Percentiles rank a stretch among this genome's conserved stretches.
Evolutionary conservation across 1,140 invertebrate genomes (phyloP).

Genomic region (Apolygus lucorum): DNA sequence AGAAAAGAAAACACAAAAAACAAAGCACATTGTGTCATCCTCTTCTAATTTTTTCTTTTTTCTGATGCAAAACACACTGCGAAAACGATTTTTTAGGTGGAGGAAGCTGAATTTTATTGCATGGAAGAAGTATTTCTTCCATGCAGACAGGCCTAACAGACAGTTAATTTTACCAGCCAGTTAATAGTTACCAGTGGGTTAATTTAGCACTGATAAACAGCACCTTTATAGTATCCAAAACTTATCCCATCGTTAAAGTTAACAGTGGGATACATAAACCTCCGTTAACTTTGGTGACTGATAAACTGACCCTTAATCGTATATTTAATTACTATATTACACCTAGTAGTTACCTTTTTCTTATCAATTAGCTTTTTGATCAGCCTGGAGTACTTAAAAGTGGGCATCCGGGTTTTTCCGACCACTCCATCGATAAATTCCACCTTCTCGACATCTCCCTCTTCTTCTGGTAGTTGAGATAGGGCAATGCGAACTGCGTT

Average conservation of each 20-base stretch:
- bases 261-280: background rate
- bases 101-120: no score
- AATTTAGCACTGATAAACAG: background rate
- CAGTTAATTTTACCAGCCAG: no score
- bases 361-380: constrained; percentile 30
- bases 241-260: background rate
- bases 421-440: constrained; percentile 26
- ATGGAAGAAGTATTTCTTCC: no score
- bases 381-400: constrained; percentile 29
- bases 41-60: no score
- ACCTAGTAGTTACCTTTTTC: constrained; percentile 33
- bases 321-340: no score
- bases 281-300: background rate
- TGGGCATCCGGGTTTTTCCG: constrained; percentile 28
- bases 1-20: no score
- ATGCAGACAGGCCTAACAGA: no score
- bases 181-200: background rate
- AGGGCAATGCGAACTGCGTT: background rate
- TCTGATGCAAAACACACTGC: no score
- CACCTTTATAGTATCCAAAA: background rate
- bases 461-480: constrained; percentile 27
- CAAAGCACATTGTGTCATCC: no score
- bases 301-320: no score
- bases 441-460: constrained; percentile 28
- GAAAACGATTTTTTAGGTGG: no score